These are phyloP conservation scores for Paradoxurus hermaphroditus DNA, from an alignment of 2,113 vertebrate species.

Conservation along the genomic window DNA sequence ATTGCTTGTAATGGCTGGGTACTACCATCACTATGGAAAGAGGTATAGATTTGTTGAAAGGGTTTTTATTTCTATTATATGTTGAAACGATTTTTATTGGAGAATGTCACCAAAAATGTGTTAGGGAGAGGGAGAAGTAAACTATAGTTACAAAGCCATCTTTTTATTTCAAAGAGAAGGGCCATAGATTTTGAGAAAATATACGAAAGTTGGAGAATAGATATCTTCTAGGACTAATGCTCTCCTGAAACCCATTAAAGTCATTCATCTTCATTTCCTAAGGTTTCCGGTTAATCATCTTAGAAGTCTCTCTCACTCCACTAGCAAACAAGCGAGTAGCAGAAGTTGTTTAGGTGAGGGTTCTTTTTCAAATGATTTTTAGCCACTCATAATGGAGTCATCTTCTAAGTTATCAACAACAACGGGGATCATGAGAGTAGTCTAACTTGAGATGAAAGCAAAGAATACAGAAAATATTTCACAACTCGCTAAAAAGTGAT, in stretches of 20 bases:
- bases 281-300: not conserved
- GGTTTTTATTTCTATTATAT: not conserved
- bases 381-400: not conserved
- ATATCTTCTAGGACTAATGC: not conserved
- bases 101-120: not conserved
- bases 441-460: not conserved
- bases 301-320: not conserved
- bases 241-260: not conserved
- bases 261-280: not conserved
- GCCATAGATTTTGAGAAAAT: not conserved
- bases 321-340: not conserved
- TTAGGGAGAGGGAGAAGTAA: not conserved
- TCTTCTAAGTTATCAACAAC: not conserved
- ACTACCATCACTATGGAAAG: not conserved
- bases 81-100: not conserved
- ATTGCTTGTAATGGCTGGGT: not conserved
- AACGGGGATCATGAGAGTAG: not conserved
- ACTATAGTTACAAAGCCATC: not conserved
- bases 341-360: not conserved
- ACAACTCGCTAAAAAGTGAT: not conserved
- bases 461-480: not conserved
- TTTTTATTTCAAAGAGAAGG: conserved; percentile 16
- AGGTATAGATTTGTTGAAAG: not conserved
- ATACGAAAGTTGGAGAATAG: not conserved
- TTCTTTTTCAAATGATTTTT: not conserved